phyloP scores from a whole-genome alignment of 2,888 invertebrate genomes.

The Amphipyra berbera region DNA sequence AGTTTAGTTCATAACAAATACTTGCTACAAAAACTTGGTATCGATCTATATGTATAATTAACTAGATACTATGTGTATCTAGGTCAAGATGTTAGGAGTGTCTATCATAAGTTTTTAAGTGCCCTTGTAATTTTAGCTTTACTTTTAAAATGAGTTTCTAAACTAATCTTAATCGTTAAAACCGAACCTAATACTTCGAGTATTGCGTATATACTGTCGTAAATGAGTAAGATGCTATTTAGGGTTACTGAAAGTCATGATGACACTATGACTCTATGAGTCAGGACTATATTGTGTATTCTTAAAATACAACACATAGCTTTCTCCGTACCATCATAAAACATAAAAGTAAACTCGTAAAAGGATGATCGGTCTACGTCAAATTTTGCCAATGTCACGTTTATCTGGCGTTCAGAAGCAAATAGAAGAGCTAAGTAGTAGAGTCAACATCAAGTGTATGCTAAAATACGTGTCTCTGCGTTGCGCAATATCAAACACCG shows the following conservation, averaged over 20 bases:
- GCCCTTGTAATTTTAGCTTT: constrained; percentile 30
- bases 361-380: constrained; percentile 20
- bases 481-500: constrained; percentile 54
- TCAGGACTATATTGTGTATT: constrained; percentile 26
- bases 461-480: constrained; percentile 49
- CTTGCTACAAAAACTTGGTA: constrained; percentile 42
- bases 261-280: constrained; percentile 16
- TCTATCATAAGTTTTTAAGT: constrained; percentile 16
- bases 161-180: constrained; percentile 28
- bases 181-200: not conserved
- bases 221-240: constrained; percentile 25
- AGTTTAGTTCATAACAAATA: constrained; percentile 35
- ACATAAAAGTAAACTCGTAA: constrained; percentile 30
- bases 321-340: constrained; percentile 40
- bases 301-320: constrained; percentile 11
- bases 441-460: constrained; percentile 52
- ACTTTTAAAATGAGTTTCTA: constrained; percentile 10
- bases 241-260: constrained; percentile 17
- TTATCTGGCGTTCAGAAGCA: constrained; percentile 40
- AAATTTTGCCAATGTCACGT: constrained; percentile 61
- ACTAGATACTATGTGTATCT: constrained; percentile 17
- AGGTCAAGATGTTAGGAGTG: constrained; percentile 36
- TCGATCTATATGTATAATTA: constrained; percentile 28
- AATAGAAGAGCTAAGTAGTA: constrained; percentile 46
- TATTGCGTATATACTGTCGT: constrained; percentile 3